Base-by-base conservation (phyloP, 2,888 invertebrate species). In the Lasioglossum morio region DNA sequence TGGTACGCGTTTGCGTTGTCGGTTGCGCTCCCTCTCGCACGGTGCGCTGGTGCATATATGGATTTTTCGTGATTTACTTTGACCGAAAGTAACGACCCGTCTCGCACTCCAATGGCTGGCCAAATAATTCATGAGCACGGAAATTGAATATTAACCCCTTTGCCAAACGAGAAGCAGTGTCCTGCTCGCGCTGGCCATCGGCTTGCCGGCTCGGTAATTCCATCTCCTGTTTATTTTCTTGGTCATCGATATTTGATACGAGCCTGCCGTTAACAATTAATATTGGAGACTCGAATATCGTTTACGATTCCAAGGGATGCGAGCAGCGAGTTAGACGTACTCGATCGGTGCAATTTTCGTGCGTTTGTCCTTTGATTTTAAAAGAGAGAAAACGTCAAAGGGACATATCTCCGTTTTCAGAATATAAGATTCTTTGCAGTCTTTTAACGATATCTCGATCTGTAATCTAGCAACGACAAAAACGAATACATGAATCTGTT, bases 1-100 rank as follows among this genome's bases (percentile, higher is more conserved):
- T 72, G 81, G 43, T n/a, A 74, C 77, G 66, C 79, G 84, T 80
- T 85, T 81, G 77, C 76, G 37, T 23, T 16, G 57, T 48, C 48
- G 12, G 77, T 73, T 34, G 30, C 48, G 0, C 60, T 72, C 40
- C 1, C 72, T n/a, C 34, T 23, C 23, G 66, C 34, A 19, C 69
- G n/a, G 14, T 23, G 69, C 69, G n/a, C 5, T 23, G 69, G 34
- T 37, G 5, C 37, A 5, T 53, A 53, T 23, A 53, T 34, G 66
- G 66, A 66, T 66, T 66, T 34, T 66, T 66, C 34, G 34, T 34
- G 66, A 66, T 66, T 66, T 23, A 8, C 34, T 66, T 66, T 34
- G 30, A 66, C 34, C 34, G 2, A 34, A 34, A 34, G 34, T 34
- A 34, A 34, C 60, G 60, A 60, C 14, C 66, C 66, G 66, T 7